Conservation (phyloP, 2,888 invertebrate species). For the Deroplatys truncata region DNA sequence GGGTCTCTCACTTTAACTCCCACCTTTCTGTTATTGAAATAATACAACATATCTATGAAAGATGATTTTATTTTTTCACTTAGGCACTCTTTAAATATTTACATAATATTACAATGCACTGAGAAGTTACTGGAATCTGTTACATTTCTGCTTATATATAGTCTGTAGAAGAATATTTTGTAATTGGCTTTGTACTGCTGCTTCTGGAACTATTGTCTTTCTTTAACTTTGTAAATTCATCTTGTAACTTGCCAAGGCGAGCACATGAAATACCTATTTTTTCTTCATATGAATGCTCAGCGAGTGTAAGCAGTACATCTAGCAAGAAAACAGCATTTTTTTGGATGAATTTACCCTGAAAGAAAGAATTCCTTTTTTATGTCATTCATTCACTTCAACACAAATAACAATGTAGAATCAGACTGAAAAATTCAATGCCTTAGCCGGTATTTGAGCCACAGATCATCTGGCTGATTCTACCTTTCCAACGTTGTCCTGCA, state of each 20-base stretch:
- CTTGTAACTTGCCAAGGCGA: slow-evolving; percentile 40
- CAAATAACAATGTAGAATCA: not conserved
- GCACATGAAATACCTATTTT: slow-evolving; percentile 38
- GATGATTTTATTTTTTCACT: not conserved
- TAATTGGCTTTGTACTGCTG: slow-evolving; percentile 52
- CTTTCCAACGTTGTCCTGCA: too few relatives aligned
- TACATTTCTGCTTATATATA: slow-evolving; percentile 46
- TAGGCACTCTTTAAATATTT: not conserved
- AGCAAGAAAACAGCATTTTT: slow-evolving; percentile 70
- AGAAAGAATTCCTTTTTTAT: slow-evolving; percentile 29
- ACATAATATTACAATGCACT: not conserved
- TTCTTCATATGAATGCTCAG: slow-evolving; percentile 55
- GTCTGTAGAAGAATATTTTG: slow-evolving; percentile 65
- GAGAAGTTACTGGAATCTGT: not conserved
- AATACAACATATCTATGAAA: not conserved
- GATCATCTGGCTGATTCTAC: too few relatives aligned
- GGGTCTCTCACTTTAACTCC: too few relatives aligned
- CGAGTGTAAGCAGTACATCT: slow-evolving; percentile 59
- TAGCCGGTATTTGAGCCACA: too few relatives aligned
- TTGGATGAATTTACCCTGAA: slow-evolving; percentile 48
- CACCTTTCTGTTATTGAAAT: not conserved
- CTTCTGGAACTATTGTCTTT: slow-evolving; percentile 49
- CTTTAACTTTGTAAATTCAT: slow-evolving; percentile 52
- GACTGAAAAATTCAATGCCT: too few relatives aligned
- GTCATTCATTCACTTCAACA: not conserved